Conservation (phyloP, 2,113 vertebrate genomes). For the Scolopax mira region DNA sequence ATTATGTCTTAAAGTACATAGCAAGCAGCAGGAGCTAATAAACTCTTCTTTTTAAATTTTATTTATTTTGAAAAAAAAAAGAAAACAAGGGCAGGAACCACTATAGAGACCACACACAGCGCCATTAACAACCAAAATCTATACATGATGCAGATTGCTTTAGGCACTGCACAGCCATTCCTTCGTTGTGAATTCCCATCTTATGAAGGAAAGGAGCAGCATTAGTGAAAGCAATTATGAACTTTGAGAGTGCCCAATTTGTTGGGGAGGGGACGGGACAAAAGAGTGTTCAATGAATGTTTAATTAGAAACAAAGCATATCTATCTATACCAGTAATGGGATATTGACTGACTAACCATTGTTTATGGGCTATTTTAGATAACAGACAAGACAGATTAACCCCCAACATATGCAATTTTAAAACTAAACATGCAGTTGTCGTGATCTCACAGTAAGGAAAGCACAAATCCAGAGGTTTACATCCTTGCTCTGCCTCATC, state of each 20-base stretch:
- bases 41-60: conserved; percentile 18
- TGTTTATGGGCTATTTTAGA: conserved; percentile 34
- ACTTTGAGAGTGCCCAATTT: conserved; percentile 6
- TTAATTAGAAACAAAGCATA: conserved; percentile 65
- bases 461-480: not conserved
- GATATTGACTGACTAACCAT: conserved; percentile 53
- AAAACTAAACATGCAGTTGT: not conserved
- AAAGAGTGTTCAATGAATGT: conserved; percentile 13
- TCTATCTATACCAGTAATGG: conserved; percentile 55
- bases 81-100: conserved; percentile 23
- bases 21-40: conserved; percentile 57
- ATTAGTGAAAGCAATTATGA: conserved; percentile 30
- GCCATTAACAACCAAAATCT: conserved; percentile 13
- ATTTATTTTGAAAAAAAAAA: conserved; percentile 32
- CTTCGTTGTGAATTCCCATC: not conserved
- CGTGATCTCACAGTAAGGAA: not conserved
- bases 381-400: conserved; percentile 39
- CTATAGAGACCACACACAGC: not conserved
- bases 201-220: not conserved
- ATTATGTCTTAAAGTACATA: conserved; percentile 40
- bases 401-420: not conserved
- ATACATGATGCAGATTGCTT: not conserved
- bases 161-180: not conserved
- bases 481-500: not conserved
- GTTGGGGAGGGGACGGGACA: not conserved